These are phyloP conservation scores for Anagrus nilaparvatae DNA, from an alignment of 1,140 invertebrate genomes.

Conservation along the genomic window DNA sequence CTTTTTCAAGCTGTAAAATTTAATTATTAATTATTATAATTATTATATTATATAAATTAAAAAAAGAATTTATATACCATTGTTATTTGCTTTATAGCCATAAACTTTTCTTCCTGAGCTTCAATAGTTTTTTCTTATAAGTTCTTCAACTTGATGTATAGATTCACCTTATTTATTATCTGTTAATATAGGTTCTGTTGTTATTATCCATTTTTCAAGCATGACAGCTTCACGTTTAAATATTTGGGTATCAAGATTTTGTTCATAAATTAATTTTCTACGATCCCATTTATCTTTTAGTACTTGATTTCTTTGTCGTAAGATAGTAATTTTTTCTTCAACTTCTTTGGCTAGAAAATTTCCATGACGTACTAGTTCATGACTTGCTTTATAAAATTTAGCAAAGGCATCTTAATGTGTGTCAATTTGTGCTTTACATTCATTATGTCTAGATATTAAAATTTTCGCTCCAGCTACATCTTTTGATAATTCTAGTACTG, in stretches of 20 bases:
- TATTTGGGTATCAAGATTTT: conserved; percentile 77
- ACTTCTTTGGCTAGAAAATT: conserved; percentile 90
- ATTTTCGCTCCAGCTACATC: conserved; percentile 79
- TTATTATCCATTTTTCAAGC: conserved; percentile 71
- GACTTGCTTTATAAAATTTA: conserved; percentile 63
- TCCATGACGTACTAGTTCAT: conserved; percentile 61
- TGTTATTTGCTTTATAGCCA: conserved; percentile 73
- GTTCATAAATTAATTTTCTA: conserved; percentile 65
- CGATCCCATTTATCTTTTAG: conserved; percentile 67
- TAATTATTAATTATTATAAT: conserved; percentile 2
- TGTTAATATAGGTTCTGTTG: conserved; percentile 59
- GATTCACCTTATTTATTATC: conserved; percentile 75
- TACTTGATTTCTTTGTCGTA: conserved; percentile 56
- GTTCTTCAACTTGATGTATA: conserved; percentile 81
- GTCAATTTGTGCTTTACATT: conserved; percentile 82
- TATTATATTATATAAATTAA: not conserved
- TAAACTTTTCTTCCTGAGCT: conserved; percentile 82
- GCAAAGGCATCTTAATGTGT: conserved; percentile 72
- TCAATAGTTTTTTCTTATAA: conserved; percentile 85
- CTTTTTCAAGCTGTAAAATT: conserved; percentile 54
- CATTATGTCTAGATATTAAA: conserved; percentile 73
- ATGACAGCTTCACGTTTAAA: conserved; percentile 75
- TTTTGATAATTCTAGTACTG: conserved; percentile 72
- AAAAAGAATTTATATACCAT: conserved; percentile 45
- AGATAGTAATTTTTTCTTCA: conserved; percentile 66